Evolutionary conservation across 1,140 invertebrate species (phyloP), one percentile per base, ranked within the genome.

Genomic region (Chymomyza costata): DNA sequence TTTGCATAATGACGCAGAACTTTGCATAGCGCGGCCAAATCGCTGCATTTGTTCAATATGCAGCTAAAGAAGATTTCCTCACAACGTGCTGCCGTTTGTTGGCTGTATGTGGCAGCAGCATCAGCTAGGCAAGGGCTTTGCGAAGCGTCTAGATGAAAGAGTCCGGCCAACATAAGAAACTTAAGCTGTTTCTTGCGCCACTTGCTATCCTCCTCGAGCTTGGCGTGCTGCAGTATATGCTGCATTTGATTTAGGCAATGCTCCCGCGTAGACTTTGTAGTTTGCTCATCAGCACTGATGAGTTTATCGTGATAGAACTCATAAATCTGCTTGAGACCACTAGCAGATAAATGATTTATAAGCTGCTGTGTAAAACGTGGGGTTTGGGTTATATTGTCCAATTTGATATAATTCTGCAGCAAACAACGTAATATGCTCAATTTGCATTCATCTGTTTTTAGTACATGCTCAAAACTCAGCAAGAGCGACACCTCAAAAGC

Each of bases 171-270:
- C 5, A 70, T 14, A 1, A 70, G 3, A 0, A 40, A 32, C 0
- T 40, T 15, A 31, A 53, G 6, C 7, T 62, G 39, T 6, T 63
- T 38, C 0, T 16, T 30, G 1, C 38, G 45, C 57, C 53, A 60
- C 1, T 62, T 45, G 3, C 1, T 0, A 1, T 53, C 49, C 15
- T 74, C 32, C 8, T 25, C 3, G 1, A 65, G 30, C 7, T 55
- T 10, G 1, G 47, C 8, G 5, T 14, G 15, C 13, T 57, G 38
- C 17, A 66, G n/a, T 0, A 71, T 44, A 0, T 31, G 15, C 2
- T 78, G 54, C 62, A 76, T 59, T 16, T 78, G 53, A 8, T 49
- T 58, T 0, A 76, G 43, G 11, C 41, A n/a, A 44, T 44, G n/a
- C 6, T 49, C 44, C 0, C 52, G 51, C 14, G 47, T 15, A 17